Base-by-base conservation (phyloP, 2,113 vertebrate species). In the Oxyura jamaicensis region DNA sequence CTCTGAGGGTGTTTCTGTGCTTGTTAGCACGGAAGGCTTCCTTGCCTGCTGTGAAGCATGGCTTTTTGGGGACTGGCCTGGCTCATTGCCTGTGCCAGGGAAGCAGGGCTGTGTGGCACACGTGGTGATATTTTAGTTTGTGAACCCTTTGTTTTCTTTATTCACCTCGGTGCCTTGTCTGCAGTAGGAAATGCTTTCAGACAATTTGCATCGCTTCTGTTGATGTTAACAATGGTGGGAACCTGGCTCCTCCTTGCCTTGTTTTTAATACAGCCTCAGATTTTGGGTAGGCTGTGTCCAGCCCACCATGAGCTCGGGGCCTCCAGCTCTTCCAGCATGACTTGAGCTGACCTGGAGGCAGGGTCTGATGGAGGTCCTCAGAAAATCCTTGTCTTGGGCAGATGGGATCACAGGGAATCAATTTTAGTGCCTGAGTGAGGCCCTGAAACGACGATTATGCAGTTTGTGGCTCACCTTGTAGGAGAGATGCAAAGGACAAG, bases 171-270 rank as follows among this genome's bases (percentile, higher is more conserved):
- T 53, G 86, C 83, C 91, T 74, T 86, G 83, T 84, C 84, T 82
- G 73, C 58, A 13, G 42, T 91, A 87, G 93, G 94, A 95, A 95
- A 85, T 93, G 84, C 7, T 74, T 86, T 71, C 62, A 82, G 62
- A 65, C 84, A 53, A 41, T 92, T 89, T 74, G 82, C 33, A 6
- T 31, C 86, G 74, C 83, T 92, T 52, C 53, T 2, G 14, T 82
- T 56, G 60, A 16, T n/a, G 83, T 46, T 73, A 95, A 92, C 93
- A 96, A 91, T 95, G 74, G 84, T 93, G 93, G 90, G 95, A 95
- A 91, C 94, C 50, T 86, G 83, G 60, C 44, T 35, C 16, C 53
- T 90, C 63, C 63, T 83, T 20, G 92, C 68, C 63, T 83, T 59
- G 66, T 48, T 87, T 87, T 60, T 82, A 22, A 73, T 56, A 13